Evolutionary conservation across 2,888 invertebrate genomes (phyloP).

Genomic region (Pecten maximus): DNA sequence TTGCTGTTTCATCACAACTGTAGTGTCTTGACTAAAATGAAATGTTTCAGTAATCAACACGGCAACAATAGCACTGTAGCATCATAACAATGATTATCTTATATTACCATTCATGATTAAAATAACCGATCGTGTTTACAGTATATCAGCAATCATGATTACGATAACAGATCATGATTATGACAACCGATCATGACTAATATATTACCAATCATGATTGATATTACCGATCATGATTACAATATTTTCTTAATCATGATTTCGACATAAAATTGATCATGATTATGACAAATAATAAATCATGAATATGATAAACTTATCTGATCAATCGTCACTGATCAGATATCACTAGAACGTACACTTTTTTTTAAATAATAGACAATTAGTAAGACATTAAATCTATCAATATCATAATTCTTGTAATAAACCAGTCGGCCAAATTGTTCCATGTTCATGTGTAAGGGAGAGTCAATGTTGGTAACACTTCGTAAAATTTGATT

Average conservation of each 20-base stretch:
- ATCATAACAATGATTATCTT: too few relatives aligned
- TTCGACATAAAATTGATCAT: too few relatives aligned
- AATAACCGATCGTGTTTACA: too few relatives aligned
- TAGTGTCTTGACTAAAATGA: background rate
- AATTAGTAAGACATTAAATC: background rate
- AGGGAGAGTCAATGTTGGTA: background rate
- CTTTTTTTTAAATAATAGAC: conserved; percentile 15
- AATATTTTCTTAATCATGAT: too few relatives aligned
- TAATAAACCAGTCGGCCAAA: background rate
- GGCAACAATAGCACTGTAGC: background rate
- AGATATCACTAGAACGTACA: conserved; percentile 4
- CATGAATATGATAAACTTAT: background rate
- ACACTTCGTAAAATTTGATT: background rate
- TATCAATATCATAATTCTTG: background rate
- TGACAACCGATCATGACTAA: too few relatives aligned
- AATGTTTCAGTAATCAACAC: background rate
- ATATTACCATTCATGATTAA: too few relatives aligned
- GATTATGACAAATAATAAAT: background rate
- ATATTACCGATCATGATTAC: too few relatives aligned
- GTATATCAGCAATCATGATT: too few relatives aligned
- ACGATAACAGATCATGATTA: too few relatives aligned
- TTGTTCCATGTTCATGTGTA: background rate
- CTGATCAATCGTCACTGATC: background rate
- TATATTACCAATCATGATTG: too few relatives aligned
- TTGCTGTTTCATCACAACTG: background rate